phyloP scores from a whole-genome alignment of 2,888 invertebrate species.

The Ichneumon xanthorius region DNA sequence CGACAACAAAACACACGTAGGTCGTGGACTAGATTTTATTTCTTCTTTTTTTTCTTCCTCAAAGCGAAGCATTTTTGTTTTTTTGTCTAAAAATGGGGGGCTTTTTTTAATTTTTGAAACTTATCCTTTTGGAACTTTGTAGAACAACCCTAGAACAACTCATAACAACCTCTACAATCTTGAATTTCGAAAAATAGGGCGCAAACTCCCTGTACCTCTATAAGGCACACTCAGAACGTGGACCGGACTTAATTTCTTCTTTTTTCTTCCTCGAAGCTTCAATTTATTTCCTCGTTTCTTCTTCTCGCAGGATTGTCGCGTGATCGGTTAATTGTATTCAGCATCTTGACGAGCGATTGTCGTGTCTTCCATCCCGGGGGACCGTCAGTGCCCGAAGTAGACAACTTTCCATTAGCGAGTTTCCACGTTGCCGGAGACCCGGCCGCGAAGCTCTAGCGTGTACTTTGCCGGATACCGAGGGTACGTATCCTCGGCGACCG shows the following conservation, averaged over 20 bases:
- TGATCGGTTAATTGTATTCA: background rate
- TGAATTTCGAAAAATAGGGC: too few species aligned
- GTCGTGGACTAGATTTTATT: background rate
- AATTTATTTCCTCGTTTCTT: background rate
- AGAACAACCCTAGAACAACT: too few species aligned
- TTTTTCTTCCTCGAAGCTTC: background rate
- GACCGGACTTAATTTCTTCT: background rate
- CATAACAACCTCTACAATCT: too few species aligned
- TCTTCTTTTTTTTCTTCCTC: background rate
- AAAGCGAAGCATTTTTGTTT: background rate
- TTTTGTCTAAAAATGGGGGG: background rate
- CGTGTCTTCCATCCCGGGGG: background rate
- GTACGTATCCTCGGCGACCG: slow-evolving; percentile 50
- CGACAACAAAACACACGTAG: slow-evolving; percentile 36
- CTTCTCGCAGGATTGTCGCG: background rate
- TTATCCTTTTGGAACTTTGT: too few species aligned
- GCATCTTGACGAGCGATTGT: background rate
- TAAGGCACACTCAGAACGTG: background rate
- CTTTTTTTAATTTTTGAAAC: too few species aligned
- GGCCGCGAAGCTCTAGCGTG: slow-evolving; percentile 15
- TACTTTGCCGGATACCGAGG: slow-evolving; percentile 24
- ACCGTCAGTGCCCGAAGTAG: background rate
- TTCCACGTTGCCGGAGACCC: slow-evolving; percentile 49
- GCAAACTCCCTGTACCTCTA: too few species aligned
- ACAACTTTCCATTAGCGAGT: slow-evolving; percentile 74